Evolutionary conservation across 2,113 vertebrate species (phyloP), one percentile per base, ranked within the genome.

Genomic region (Crypturellus undulatus): DNA sequence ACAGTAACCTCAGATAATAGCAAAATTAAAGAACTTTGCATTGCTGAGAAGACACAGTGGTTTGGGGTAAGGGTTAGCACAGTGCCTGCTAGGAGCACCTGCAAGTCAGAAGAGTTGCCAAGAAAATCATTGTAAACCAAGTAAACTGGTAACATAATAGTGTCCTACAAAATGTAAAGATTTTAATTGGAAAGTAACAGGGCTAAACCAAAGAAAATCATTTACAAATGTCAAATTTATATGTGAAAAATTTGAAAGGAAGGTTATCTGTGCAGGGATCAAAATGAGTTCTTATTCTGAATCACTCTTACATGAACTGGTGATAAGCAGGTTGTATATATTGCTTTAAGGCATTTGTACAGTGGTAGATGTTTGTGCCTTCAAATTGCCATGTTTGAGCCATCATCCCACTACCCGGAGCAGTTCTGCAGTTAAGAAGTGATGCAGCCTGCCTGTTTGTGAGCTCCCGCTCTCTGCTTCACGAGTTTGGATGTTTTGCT

Each of bases 1-100:
- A n/a, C n/a, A 12, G 43, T 86, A 73, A 72, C 80, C 84, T 72
- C 21, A n/a, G 86, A 68, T 83, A 84, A 71, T 8, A 70, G 64
- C 80, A 90, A 81, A 83, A 82, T 26, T 38, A 54, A 84, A 93
- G 56, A 95, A 75, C 64, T 63, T 86, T 79, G 52, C 56, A 67
- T 77, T 58, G 72, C 52, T 62, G 70, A 87, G 78, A 90, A 84
- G 69, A 63, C 58, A 59, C 26, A 49, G 59, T 40, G 59, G 34
- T 7, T 64, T 75, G 45, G 67, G 11, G 51, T 89, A 84, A 91
- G 89, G 62, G 76, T 90, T 90, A 92, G 64, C 15, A 69, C 54
- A 67, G 51, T 56, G 64, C 90, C 86, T 94, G 79, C 15, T 70
- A 1, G 36, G 51, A 90, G 65, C 86, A 95, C 82, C 89, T 91